A percentile compares a stretch with the other conserved stretches of the same genome.
These are phyloP conservation scores for Macrosiphum euphorbiae DNA, from an alignment of 2,888 invertebrate genomes.

Conservation along the genomic window DNA sequence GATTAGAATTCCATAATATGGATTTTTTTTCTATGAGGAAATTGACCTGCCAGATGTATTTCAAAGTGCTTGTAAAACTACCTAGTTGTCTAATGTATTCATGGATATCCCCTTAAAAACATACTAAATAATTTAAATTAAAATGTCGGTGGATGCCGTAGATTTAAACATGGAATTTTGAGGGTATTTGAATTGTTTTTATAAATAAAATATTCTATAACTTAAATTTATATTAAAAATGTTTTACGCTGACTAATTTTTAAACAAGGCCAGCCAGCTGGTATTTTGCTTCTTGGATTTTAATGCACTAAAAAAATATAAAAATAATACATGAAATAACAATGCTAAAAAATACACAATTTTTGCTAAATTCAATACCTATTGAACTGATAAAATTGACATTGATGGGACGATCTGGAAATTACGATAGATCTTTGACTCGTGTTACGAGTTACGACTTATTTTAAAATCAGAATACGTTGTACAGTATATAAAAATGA, in stretches of 20 bases:
- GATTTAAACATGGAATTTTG: background rate
- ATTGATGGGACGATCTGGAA: too few relatives aligned
- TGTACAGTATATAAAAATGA: too few relatives aligned
- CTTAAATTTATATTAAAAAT: background rate
- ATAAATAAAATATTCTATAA: background rate
- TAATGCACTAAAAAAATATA: too few relatives aligned
- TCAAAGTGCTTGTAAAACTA: background rate
- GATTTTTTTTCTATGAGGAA: background rate
- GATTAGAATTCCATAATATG: background rate
- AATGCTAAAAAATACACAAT: too few relatives aligned
- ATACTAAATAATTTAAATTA: background rate
- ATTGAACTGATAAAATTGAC: too few relatives aligned
- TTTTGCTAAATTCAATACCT: too few relatives aligned
- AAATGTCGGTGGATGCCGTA: background rate
- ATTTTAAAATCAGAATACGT: too few relatives aligned
- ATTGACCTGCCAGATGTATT: background rate
- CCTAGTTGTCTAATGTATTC: background rate
- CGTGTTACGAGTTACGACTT: too few relatives aligned
- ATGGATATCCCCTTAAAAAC: background rate
- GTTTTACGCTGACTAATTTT: background rate
- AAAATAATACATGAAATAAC: too few relatives aligned
- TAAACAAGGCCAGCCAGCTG: background rate
- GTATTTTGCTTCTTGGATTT: too few relatives aligned
- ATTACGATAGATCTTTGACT: too few relatives aligned
- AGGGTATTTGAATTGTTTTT: background rate